These are phyloP conservation scores for Euphysa ruthae DNA, from an alignment of 30 jellyfish, hydroid and myxozoan species.

Conservation along the genomic window DNA sequence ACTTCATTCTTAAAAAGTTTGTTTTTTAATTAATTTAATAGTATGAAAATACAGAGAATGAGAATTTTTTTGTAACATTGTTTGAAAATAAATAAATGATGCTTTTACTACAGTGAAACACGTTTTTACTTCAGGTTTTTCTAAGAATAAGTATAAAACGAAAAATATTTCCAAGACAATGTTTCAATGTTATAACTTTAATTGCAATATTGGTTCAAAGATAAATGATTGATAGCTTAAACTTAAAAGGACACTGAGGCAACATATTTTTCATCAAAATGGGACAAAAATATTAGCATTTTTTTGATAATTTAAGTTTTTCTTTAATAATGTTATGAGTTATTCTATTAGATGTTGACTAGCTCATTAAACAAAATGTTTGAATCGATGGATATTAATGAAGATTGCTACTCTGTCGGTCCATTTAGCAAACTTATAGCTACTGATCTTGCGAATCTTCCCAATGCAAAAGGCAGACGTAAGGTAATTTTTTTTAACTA, in stretches of 20 bases:
- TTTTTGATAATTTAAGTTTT: background rate
- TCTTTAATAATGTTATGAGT: too few species aligned
- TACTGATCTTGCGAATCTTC: conserved; percentile 79
- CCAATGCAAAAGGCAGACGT: conserved; percentile 77
- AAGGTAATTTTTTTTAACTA: conserved; percentile 38
- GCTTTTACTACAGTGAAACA: too few species aligned
- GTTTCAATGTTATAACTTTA: background rate
- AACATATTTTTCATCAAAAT: background rate
- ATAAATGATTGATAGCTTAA: too few species aligned
- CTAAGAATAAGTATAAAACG: too few species aligned
- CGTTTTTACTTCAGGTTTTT: too few species aligned
- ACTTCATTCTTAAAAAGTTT: too few species aligned
- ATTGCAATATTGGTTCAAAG: background rate
- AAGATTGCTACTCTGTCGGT: conserved; percentile 90
- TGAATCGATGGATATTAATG: conserved; percentile 54
- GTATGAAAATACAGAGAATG: too few species aligned
- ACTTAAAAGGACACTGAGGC: too few species aligned
- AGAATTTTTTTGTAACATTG: too few species aligned
- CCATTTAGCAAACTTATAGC: conserved; percentile 70
- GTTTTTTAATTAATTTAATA: too few species aligned
- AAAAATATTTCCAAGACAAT: too few species aligned
- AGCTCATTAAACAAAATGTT: conserved; percentile 56
- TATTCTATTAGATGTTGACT: conserved; percentile 65
- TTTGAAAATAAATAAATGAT: too few species aligned
- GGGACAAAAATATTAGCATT: background rate